Base-by-base conservation (phyloP, 2,888 invertebrate genomes). In the Erebia ligea region DNA sequence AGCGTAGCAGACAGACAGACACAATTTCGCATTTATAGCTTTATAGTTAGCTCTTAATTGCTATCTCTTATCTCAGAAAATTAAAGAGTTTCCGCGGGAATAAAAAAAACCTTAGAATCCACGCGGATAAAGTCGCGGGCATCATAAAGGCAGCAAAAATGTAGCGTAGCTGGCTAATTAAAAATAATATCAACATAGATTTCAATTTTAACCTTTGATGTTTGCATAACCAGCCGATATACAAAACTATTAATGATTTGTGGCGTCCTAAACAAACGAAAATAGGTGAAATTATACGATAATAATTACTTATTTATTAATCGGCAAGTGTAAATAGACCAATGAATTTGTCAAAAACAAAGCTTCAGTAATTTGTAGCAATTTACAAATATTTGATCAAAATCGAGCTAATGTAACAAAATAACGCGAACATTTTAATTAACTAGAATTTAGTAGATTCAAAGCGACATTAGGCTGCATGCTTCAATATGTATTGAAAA, bases 301-400 rank as follows among this genome's bases (percentile, higher is more conserved):
- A 40, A 59, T 59, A 59, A 42, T 59, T 59, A 40, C 6, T 19
- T 62, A 62, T 61, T 61, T 19, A 42, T 62, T 21, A 62, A 13
- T 62, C 21, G 21, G 45, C 62, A 45, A 3, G 15, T 21, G 62
- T 15, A 62, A 62, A 62, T 21, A 62, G 13, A 48, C 62, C 61
- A 62, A 21, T 21, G 62, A 21, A 19, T 62, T 48, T 62, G 62
- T 62, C 62, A 62, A 48, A 62, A 45, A 21, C 19, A 45, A 11
- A 2, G 17, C 59, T 59, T 40, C 59, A 42, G 45, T 61, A 45
- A n/a, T n/a, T n/a, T n/a, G n/a, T n/a, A n/a, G n/a, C n/a, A n/a
- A n/a, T n/a, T n/a, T n/a, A 15, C 40, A 58, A 58, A 58, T 65
- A 65, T 65, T 65, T 54, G 45, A 15, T 13, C 17, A 17, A 34